phyloP scores from a whole-genome alignment of 2,797 vertebrate genomes.

The Danio aesculapii region DNA sequence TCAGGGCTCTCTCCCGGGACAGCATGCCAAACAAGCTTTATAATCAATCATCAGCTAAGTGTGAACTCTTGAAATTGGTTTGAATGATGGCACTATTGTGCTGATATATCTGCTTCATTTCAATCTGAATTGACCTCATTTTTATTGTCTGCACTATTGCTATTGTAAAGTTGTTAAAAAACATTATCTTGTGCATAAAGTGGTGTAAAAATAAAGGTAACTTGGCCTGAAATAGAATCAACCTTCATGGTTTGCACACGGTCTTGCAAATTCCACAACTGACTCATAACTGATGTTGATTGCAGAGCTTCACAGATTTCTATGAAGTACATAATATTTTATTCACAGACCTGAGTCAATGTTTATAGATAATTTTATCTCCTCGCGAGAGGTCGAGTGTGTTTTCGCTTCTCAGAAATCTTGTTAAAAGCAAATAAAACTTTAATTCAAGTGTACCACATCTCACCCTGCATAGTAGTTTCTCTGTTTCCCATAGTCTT shows the following conservation, averaged over 20 bases:
- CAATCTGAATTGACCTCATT: too few species aligned
- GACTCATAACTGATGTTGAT: conserved; percentile 8
- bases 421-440: conserved; percentile 35
- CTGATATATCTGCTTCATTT: too few species aligned
- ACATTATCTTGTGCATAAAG: too few species aligned
- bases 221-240: too few species aligned
- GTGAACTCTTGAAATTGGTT: too few species aligned
- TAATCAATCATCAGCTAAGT: too few species aligned
- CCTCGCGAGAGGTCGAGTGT: conserved; percentile 5
- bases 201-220: too few species aligned
- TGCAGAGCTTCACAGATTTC: conserved; percentile 9
- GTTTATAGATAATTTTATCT: conserved; percentile 17
- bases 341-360: neutral
- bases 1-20: too few species aligned
- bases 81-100: too few species aligned
- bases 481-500: conserved; percentile 59
- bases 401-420: conserved; percentile 9
- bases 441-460: conserved; percentile 55
- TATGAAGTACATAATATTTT: neutral
- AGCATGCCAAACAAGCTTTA: too few species aligned
- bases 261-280: neutral
- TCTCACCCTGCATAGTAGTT: conserved; percentile 50
- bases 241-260: conserved; percentile 13
- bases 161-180: too few species aligned
- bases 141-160: too few species aligned